phyloP scores from a whole-genome alignment of 2,113 vertebrate genomes.

The Lycaon pictus region DNA sequence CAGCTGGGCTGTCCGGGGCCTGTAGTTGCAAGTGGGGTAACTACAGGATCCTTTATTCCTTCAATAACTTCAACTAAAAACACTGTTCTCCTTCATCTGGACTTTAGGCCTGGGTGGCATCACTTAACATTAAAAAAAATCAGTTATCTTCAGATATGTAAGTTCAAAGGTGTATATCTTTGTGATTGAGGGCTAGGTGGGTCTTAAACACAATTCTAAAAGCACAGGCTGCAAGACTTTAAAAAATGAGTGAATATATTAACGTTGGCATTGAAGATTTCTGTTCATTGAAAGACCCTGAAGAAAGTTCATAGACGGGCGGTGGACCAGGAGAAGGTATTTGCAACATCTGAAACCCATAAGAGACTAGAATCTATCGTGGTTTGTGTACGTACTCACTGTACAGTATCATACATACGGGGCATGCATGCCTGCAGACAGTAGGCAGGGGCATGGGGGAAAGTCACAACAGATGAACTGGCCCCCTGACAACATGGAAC shows the following conservation, averaged over 20 bases:
- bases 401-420: neutral
- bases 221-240: neutral
- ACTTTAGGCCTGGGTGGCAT: neutral
- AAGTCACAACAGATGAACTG: neutral
- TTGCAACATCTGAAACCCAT: neutral
- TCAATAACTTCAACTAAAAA: neutral
- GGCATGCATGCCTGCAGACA: rapidly evolving
- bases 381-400: neutral
- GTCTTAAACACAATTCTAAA: neutral
- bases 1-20: neutral
- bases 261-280: neutral
- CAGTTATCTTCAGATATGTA: neutral
- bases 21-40: neutral
- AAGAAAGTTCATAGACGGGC: neutral
- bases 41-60: neutral
- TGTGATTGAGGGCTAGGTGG: neutral
- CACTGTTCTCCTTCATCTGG: neutral
- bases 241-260: neutral
- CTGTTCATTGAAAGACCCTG: too few species aligned
- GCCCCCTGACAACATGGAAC: too few species aligned
- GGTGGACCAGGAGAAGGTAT: neutral
- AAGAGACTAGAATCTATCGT: neutral
- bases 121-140: neutral
- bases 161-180: neutral
- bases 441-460: rapidly evolving